Evolutionary conservation across 2,797 vertebrate species (phyloP), one percentile per base, ranked within the genome.

Genomic region (Micromesistius poutassou): DNA sequence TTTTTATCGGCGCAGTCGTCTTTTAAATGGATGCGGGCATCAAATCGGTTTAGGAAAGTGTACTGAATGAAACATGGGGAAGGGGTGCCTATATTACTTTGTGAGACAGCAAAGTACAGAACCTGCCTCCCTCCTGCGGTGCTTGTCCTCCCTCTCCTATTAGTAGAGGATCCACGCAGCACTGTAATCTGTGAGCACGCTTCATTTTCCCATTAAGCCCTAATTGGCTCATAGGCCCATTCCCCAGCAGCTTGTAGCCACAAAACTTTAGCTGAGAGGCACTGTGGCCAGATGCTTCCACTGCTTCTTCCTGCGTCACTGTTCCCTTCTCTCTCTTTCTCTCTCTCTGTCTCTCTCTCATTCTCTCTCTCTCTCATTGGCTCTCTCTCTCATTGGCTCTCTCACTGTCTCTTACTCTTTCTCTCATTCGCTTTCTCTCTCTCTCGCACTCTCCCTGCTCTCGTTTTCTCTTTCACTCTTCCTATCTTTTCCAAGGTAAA

Each of bases 161-260:
- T 74, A 82, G 76, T 74, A 42, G 62, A 33, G 46, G n/a, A 74
- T 72, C 79, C 13, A 16, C 78, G 78, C 76, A 79, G 73, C 42
- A 19, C 73, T 77, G 50, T 40, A 75, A 81, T 81, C 72, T 78
- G 74, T 84, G 83, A 85, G 80, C 80, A 79, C 84, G 87, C 86
- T 80, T 88, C 78, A 76, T 90, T 86, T 83, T 87, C 78, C 77
- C 85, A 87, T 90, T 87, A 85, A 76, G 90, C 84, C 79, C 78
- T 89, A 88, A 87, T 87, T 89, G 81, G 78, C 81, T 90, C 62
- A 72, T 70, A 77, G 80, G 79, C 85, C 76, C 42, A 75, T 74
- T 55, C 46, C 19, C 46, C 19, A 55, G 46, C 46, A 55, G 46
- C 46, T 55, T 6, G 46, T 55, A 19, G 19, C 46, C 46, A 55